phyloP scores from a whole-genome alignment of 2,797 vertebrate genomes.

The Tenualosa thibaudeaui region DNA sequence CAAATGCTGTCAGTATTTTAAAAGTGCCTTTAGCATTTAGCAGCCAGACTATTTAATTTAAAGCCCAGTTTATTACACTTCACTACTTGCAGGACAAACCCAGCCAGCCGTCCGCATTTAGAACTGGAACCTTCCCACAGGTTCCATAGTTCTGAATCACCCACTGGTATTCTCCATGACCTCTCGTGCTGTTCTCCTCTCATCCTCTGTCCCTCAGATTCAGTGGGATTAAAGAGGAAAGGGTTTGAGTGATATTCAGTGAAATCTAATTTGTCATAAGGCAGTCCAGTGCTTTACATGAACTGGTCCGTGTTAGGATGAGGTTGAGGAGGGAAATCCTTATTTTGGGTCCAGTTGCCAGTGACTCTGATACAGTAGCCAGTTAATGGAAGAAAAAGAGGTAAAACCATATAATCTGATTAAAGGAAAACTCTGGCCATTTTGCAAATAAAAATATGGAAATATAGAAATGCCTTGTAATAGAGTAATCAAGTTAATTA shows the following conservation, averaged over 20 bases:
- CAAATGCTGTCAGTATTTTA: not conserved
- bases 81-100: not conserved
- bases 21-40: not conserved
- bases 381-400: not conserved
- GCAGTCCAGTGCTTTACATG: not conserved
- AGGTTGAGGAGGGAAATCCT: not conserved
- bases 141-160: conserved; percentile 5
- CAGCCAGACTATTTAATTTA: not conserved
- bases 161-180: not conserved
- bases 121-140: not conserved
- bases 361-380: not conserved
- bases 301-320: not conserved
- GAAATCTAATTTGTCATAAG: not conserved
- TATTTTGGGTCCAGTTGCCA: not conserved
- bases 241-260: not conserved
- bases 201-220: not conserved
- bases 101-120: not conserved
- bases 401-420: not conserved
- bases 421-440: too few species aligned
- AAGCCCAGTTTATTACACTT: not conserved
- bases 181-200: not conserved
- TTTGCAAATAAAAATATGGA: not conserved
- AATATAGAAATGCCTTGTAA: not conserved
- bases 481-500: not conserved
- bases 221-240: not conserved